Base-by-base conservation (phyloP, 2,113 vertebrate genomes). In the Anas platyrhynchos region DNA sequence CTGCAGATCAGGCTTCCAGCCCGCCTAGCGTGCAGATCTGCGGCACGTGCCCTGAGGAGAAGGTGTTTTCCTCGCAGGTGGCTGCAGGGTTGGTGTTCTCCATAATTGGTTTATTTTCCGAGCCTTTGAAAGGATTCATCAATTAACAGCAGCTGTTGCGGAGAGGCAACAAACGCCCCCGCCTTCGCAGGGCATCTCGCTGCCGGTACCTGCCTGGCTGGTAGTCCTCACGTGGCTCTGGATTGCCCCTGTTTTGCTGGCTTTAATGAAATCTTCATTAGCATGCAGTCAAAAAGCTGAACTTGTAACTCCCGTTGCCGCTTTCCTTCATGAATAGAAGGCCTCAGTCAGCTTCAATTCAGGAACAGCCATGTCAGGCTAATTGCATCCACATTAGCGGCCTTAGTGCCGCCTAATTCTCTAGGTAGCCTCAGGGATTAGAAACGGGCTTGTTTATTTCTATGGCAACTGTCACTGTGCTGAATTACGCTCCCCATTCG, bases 361-460 rank as follows among this genome's bases (percentile, higher is more conserved):
- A 59, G 85, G 72, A 97, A 91, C 88, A 96, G 93, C 91, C 92
- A 2, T 87, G 82, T 97, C 96, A 95, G 68, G 62, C 79, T 97
- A 97, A 97, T 95, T 96, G 92, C 86, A 89, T 95, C 90, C 18
- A 50, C 65, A 90, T 97, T 94, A 97, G 82, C 77, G 93, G 91
- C 79, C 80, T 83, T 91, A 93, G 77, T 50, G 67, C 43, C 63
- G 38, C 48, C 80, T 96, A 91, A 91, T 95, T 55, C 84, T 86
- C 23, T 83, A 83, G 79, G 72, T 96, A 50, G 78, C 84, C 85
- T 27, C 41, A 23, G 86, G 86, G 84, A 94, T 62, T 90, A 94
- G 89, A 81, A 54, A 96, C 92, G 81, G 95, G 72, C 72, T 93
- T 54, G 62, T 96, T 97, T 93, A 82, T 97, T 96, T 44, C 96